phyloP scores from a whole-genome alignment of 2,888 invertebrate species.

The Cephus pygmeus region DNA sequence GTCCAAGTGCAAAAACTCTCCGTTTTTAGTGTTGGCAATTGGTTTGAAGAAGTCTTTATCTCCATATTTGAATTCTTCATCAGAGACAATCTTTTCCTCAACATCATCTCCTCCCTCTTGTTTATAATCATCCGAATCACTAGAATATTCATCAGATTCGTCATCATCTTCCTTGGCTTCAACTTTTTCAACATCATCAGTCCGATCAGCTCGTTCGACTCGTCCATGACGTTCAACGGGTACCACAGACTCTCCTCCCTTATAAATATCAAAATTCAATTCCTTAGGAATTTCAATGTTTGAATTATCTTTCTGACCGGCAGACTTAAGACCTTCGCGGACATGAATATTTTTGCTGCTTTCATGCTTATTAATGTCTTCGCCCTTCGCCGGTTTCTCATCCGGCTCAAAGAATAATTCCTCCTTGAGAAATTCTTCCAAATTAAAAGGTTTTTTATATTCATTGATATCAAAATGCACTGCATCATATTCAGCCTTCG shows the following conservation, averaged over 20 bases:
- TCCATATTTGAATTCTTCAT: conserved; percentile 20
- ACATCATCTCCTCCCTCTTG: conserved; percentile 63
- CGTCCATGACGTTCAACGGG: neutral
- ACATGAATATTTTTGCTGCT: conserved; percentile 65
- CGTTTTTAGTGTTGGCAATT: neutral
- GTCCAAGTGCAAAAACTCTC: conserved; percentile 9
- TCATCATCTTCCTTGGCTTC: conserved; percentile 28
- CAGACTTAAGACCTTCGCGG: conserved; percentile 45
- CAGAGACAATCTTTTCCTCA: conserved; percentile 48
- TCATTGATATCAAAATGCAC: conserved; percentile 46
- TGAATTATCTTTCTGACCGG: conserved; percentile 34
- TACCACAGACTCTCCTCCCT: neutral
- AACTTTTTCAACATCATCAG: neutral
- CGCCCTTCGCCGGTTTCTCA: neutral
- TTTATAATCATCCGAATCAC: conserved; percentile 14
- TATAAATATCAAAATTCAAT: neutral
- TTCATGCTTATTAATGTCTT: conserved; percentile 13
- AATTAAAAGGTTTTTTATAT: conserved; percentile 46
- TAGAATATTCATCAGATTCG: conserved; percentile 40
- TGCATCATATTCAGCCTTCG: conserved; percentile 7
- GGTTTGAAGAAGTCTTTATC: conserved; percentile 31
- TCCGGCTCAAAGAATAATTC: conserved; percentile 28
- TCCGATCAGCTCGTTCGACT: neutral
- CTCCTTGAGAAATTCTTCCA: conserved; percentile 41
- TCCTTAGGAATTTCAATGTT: conserved; percentile 45